A percentile compares a stretch with the other conserved stretches of the same genome.
phyloP scores from a whole-genome alignment of 2,888 invertebrate species.

The Dryomyza anilis region DNA sequence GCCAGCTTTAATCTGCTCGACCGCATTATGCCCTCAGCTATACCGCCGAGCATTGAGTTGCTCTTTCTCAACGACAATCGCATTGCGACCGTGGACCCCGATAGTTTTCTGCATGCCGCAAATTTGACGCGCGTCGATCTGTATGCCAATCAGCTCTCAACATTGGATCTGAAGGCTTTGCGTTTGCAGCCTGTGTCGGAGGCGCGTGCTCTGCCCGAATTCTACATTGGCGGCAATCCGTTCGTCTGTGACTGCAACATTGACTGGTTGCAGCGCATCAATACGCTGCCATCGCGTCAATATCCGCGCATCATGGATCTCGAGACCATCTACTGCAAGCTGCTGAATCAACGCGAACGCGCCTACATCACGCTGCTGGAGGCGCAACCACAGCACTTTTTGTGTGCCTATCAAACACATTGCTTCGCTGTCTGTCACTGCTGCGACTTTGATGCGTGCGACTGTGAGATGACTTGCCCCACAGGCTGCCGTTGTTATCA shows the following conservation, averaged over 20 bases:
- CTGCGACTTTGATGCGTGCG: constrained; percentile 96
- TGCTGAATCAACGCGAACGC: constrained; percentile 82
- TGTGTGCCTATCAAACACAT: constrained; percentile 90
- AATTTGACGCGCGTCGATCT: constrained; percentile 90
- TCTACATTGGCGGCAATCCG: constrained; percentile 93
- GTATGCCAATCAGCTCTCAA: constrained; percentile 89
- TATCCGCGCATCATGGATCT: constrained; percentile 91
- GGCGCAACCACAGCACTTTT: constrained; percentile 86
- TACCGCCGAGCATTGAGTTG: constrained; percentile 84
- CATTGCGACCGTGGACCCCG: constrained; percentile 82
- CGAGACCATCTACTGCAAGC: constrained; percentile 86
- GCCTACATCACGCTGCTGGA: constrained; percentile 85
- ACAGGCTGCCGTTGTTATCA: constrained; percentile 93
- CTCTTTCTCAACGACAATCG: constrained; percentile 89
- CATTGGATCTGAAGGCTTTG: constrained; percentile 87
- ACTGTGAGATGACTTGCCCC: constrained; percentile 97
- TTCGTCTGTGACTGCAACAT: constrained; percentile 94
- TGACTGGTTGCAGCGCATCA: constrained; percentile 93
- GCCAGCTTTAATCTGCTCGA: constrained; percentile 89
- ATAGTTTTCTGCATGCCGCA: constrained; percentile 86
- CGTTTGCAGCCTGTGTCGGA: constrained; percentile 78
- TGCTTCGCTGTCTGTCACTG: constrained; percentile 95
- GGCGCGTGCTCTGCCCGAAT: constrained; percentile 79
- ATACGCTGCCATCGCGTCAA: constrained; percentile 81
- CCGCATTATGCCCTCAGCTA: constrained; percentile 74